Percentiles rank a stretch among this genome's conserved stretches.
phyloP scores from a whole-genome alignment of 2,797 vertebrate species.

The Lutjanus argentimaculatus region DNA sequence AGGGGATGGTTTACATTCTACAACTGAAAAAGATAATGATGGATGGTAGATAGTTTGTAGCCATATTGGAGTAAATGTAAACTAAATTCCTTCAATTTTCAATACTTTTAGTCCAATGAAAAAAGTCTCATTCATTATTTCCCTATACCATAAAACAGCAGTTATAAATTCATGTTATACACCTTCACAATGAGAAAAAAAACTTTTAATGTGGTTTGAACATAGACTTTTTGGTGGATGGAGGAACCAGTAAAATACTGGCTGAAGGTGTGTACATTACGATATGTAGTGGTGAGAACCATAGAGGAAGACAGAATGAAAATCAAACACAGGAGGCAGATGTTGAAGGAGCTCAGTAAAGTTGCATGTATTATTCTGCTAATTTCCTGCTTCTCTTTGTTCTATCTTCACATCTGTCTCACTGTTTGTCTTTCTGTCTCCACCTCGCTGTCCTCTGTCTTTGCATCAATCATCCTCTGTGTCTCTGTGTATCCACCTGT shows the following conservation, averaged over 20 bases:
- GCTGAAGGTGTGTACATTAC: not conserved
- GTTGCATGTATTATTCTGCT: conserved; percentile 15
- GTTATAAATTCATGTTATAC: not conserved
- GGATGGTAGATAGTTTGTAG: not conserved
- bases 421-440: conserved; percentile 16
- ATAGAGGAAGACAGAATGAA: not conserved
- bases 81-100: not conserved
- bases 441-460: conserved; percentile 24
- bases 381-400: conserved; percentile 24
- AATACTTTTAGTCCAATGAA: not conserved
- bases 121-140: not conserved
- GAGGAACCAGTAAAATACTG: not conserved
- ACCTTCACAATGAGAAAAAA: not conserved
- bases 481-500: conserved; percentile 30
- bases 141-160: not conserved
- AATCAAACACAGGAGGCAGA: not conserved
- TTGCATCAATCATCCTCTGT: conserved; percentile 39
- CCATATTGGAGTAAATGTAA: not conserved
- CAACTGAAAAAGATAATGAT: not conserved
- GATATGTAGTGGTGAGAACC: not conserved
- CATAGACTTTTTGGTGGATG: not conserved
- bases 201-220: not conserved
- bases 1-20: not conserved
- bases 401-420: conserved; percentile 29
- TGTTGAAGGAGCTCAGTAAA: conserved; percentile 19